Evolutionary conservation across 2,113 vertebrate species (phyloP), one percentile per base, ranked within the genome.

Genomic region (Siphamia tubifer): DNA sequence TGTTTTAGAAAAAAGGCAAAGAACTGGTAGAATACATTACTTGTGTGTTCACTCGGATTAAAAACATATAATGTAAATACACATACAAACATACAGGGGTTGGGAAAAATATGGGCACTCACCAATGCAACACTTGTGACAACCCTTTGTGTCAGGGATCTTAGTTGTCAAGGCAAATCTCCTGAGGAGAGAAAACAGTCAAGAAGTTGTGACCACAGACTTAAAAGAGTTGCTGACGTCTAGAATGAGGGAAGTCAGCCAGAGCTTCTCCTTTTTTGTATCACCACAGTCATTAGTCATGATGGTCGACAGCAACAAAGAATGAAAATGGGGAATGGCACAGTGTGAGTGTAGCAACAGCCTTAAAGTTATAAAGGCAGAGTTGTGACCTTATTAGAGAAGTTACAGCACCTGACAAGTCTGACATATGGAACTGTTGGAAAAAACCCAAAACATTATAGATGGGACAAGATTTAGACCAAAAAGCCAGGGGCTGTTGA

Each of bases 121-220:
- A 99, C 98, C 97, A 70, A 99, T 98, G 79, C 98, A 99, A 90
- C 98, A 99, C 89, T 97, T 99, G 90, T 99, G 98, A 82, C 98
- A 99, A 73, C 98, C 96, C 92, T 99, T 99, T 70, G 98, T 99
- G 81, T 99, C 98, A 0, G 96, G 97, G 86, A 99, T 98, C 90
- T 99, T 99, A 39, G 96, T 96, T 0, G 97, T 98, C 89, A 99
- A 88, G 82, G 97, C 95, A 57, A 99, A 99, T 58, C 97, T 98
- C 92, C 98, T 99, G 91, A 63, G 93, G 39, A 81, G 17, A 92
- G 15, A 48, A 85, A 20, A 86, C 42, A 81, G 39, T 28, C 17
- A 23, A 58, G 30, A 5, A 65, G 63, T 49, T 49, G 43, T 56
- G 39, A 67, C 16, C 27, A 38, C 28, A 56, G 61, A 28, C 49